Base-by-base conservation (phyloP, 2,888 invertebrate species). In the Synergus laeviventris region DNA sequence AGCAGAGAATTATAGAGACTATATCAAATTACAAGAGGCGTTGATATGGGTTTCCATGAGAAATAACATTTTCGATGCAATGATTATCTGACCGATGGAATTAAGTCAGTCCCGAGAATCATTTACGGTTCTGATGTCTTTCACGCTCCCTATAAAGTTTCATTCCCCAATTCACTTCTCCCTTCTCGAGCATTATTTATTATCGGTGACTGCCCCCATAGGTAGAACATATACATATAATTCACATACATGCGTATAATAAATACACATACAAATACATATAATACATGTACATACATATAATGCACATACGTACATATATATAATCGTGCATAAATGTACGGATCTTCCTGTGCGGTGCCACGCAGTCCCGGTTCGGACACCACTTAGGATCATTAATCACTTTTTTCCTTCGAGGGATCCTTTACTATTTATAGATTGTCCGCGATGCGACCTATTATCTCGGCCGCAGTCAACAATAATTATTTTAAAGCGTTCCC, bases 371-470 rank as follows among this genome's bases (percentile, higher is more conserved):
- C 78, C 78, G 77, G 76, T 75, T 79, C 76, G 74, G 76, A 76
- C 76, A 76, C 61, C 74, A 79, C 78, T 76, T 75, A 75, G 75
- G 76, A 79, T 80, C 80, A 82, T 82, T 79, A 82, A 82, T 82
- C 81, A 82, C 70, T 80, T 78, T 75, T 73, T 82, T 82, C 82
- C 82, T 81, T 83, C 81, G 78, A 79, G 76, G 77, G 79, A 81
- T 80, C 74, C 82, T 84, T 85, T 83, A 84, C 86, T 84, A 84
- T 87, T 86, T 84, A 86, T 84, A 85, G 82, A 84, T 83, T 84
- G 83, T 84, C 83, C 81, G 59, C 79, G 78, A 81, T 82, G 78
- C 79, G 82, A 83, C 83, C 83, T 84, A 88, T 88, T 87, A 87
- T 86, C 84, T 85, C 81, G 81, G 76, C 79, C 79, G 76, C 75